Percentiles rank a stretch among this genome's conserved stretches.
Conservation (phyloP, 2,888 invertebrate species). For the Cataglyphis livida region DNA sequence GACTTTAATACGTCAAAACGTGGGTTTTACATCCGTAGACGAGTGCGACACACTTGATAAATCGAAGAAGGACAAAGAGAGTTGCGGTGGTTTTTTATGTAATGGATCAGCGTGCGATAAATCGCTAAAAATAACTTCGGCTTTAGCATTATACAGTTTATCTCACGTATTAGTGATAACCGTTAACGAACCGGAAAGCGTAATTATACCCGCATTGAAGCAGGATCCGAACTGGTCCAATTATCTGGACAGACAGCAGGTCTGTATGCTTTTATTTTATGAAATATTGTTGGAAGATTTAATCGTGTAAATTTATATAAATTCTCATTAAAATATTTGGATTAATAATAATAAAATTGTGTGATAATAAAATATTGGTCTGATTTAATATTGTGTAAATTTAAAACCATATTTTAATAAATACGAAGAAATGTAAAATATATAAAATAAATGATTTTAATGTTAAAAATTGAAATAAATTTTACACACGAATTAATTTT, state of each 20-base stretch:
- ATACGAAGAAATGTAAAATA: neutral
- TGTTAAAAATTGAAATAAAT: neutral
- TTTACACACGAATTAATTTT: neutral
- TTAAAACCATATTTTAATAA: neutral
- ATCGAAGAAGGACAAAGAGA: conserved; percentile 73
- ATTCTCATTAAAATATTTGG: conserved; percentile 19
- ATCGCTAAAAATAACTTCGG: conserved; percentile 84
- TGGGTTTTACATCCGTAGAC: conserved; percentile 52
- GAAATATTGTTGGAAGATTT: conserved; percentile 5
- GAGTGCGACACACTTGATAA: conserved; percentile 34
- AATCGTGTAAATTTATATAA: neutral
- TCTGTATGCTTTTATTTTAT: conserved; percentile 76
- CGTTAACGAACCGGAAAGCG: conserved; percentile 87
- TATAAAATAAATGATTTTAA: neutral
- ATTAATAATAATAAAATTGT: neutral
- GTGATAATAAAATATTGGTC: neutral
- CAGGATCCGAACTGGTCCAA: conserved; percentile 89
- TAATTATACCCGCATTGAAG: conserved; percentile 89
- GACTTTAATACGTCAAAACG: conserved; percentile 71
- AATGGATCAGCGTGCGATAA: conserved; percentile 88
- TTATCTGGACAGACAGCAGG: conserved; percentile 92
- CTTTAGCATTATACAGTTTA: conserved; percentile 88
- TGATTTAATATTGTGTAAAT: no score
- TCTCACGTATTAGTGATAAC: conserved; percentile 89
- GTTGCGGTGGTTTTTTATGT: conserved; percentile 91